These are phyloP conservation scores for Sinopyrophorus schimmeli DNA, from an alignment of 2,888 invertebrate genomes.

Conservation along the genomic window DNA sequence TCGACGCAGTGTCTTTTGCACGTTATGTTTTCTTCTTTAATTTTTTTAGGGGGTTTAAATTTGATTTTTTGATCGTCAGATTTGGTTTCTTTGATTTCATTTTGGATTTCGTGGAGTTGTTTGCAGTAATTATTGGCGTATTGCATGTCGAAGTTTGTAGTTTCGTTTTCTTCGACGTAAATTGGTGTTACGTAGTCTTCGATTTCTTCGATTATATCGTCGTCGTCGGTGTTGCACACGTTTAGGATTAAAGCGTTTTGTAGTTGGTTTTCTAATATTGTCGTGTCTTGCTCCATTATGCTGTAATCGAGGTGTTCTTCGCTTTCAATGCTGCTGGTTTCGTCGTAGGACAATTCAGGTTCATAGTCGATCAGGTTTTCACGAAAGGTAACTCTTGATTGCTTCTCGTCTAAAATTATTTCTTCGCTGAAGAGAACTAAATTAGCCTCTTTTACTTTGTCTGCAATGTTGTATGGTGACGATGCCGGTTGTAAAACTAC, in stretches of 20 bases:
- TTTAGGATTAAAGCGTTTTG: conserved; percentile 20
- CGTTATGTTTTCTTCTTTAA: conserved; percentile 35
- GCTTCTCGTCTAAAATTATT: conserved; percentile 34
- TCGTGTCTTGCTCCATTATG: conserved; percentile 22
- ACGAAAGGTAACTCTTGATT: conserved; percentile 57
- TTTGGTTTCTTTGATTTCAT: neutral
- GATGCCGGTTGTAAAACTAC: conserved; percentile 56
- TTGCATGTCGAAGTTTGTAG: conserved; percentile 13
- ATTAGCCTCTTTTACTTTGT: conserved; percentile 61
- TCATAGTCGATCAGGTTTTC: conserved; percentile 58
- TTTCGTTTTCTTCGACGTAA: conserved; percentile 2
- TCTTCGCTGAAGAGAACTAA: conserved; percentile 54
- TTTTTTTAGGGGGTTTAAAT: conserved; percentile 4
- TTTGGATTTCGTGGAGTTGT: conserved; percentile 5
- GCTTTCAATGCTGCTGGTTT: conserved; percentile 53
- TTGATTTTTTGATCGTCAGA: conserved; percentile 2
- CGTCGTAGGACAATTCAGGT: conserved; percentile 54
- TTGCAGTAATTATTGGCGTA: conserved; percentile 4
- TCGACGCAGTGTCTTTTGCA: conserved; percentile 53
- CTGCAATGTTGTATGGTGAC: conserved; percentile 60
- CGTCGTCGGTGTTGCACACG: conserved; percentile 39
- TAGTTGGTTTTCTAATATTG: conserved; percentile 14
- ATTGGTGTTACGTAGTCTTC: conserved; percentile 20
- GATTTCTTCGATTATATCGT: conserved; percentile 34
- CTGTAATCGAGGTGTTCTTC: conserved; percentile 43